Conservation (phyloP, 2,888 invertebrate species). For the Acronicta leporina region DNA sequence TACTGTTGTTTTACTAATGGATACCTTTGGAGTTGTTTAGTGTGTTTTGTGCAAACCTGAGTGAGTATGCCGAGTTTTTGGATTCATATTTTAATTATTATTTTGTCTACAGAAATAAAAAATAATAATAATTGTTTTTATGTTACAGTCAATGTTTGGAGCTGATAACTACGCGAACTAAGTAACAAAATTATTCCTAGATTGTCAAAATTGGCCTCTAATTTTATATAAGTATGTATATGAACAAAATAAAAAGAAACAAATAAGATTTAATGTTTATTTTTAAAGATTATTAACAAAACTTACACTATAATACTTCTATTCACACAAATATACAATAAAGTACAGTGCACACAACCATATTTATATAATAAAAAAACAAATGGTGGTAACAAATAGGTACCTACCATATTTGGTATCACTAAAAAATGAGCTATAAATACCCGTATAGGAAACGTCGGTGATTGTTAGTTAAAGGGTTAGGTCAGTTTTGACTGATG, state of each 20-base stretch:
- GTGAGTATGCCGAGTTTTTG: constrained; percentile 42
- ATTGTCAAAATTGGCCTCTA: constrained; percentile 50
- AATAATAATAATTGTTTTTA: constrained; percentile 59
- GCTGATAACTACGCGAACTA: constrained; percentile 81
- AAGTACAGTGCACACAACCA: constrained; percentile 74
- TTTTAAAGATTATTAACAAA: constrained; percentile 69
- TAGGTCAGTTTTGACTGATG: constrained; percentile 11
- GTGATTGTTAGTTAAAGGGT: constrained; percentile 51
- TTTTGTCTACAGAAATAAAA: background rate
- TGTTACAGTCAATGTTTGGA: constrained; percentile 85
- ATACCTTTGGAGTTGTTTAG: constrained; percentile 36
- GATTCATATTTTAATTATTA: constrained; percentile 4
- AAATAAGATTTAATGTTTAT: constrained; percentile 58
- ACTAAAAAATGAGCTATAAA: constrained; percentile 54
- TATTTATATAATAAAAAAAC: constrained; percentile 55
- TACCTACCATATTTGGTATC: constrained; percentile 67
- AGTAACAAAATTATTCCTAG: constrained; percentile 24
- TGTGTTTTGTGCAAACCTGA: constrained; percentile 34
- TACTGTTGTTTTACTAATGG: constrained; percentile 43
- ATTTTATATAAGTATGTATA: constrained; percentile 16
- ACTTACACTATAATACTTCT: constrained; percentile 69
- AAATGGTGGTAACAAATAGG: constrained; percentile 50
- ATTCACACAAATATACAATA: constrained; percentile 65
- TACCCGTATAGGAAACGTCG: constrained; percentile 68
- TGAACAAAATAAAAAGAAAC: constrained; percentile 28